Evolutionary conservation across 2,113 vertebrate genomes (phyloP).

Genomic region (Rhipidura dahli): DNA sequence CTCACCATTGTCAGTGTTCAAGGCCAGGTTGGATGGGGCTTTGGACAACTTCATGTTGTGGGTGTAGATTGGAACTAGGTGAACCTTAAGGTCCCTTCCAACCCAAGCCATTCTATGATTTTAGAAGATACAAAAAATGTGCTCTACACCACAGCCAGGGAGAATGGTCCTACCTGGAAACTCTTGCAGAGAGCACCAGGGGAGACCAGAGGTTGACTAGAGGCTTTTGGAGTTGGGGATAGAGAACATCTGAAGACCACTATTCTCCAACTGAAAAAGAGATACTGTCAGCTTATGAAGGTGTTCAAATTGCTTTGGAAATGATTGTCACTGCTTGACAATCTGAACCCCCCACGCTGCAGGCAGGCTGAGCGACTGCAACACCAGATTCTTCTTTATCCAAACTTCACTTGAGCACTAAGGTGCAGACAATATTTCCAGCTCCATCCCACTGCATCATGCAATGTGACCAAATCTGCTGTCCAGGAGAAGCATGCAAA

Average conservation of each 20-base stretch:
- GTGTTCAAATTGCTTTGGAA: not conserved
- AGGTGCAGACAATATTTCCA: not conserved
- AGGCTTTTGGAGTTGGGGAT: not conserved
- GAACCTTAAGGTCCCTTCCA: not conserved
- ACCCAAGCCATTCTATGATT: not conserved
- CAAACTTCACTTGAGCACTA: not conserved
- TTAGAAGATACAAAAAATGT: not conserved
- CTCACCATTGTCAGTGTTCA: not conserved
- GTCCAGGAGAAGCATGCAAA: not conserved
- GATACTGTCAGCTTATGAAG: not conserved
- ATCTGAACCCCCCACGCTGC: too few species aligned
- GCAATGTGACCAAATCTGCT: not conserved
- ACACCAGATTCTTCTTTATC: not conserved
- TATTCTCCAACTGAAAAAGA: not conserved
- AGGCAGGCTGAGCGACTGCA: too few species aligned
- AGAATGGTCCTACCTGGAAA: not conserved
- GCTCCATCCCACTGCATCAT: not conserved
- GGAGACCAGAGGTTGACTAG: not conserved
- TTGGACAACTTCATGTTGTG: not conserved
- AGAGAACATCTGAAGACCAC: not conserved
- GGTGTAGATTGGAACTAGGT: not conserved
- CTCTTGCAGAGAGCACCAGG: not conserved
- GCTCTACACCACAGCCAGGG: not conserved
- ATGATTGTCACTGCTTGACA: not conserved
- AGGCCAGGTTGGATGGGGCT: not conserved